phyloP scores from a whole-genome alignment of 1,140 invertebrate species.

The Brachionus sp. region DNA sequence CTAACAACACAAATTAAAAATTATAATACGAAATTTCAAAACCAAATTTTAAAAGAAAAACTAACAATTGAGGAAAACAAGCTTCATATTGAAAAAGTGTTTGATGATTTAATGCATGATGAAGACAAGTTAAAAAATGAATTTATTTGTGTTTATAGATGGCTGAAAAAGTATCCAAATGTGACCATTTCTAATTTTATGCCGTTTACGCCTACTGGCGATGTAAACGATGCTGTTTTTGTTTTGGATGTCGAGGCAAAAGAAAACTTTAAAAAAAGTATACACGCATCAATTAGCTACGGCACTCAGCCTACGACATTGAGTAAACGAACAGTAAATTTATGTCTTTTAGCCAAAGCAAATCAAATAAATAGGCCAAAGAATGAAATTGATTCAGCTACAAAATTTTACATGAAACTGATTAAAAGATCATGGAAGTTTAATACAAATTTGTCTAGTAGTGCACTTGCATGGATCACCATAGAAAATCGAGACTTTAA shows the following conservation, averaged over 20 bases:
- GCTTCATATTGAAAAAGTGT: not conserved
- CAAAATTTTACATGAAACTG: not conserved
- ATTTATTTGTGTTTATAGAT: not conserved
- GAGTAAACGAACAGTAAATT: not conserved
- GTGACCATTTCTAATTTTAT: not conserved
- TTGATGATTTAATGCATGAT: not conserved
- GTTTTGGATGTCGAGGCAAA: not conserved
- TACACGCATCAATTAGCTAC: not conserved
- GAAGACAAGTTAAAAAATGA: not conserved
- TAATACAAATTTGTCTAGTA: not conserved
- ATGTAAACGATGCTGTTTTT: not conserved
- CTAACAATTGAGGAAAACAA: not conserved
- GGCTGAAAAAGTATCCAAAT: not conserved
- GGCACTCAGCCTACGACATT: not conserved
- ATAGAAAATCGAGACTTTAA: slow-evolving; percentile 1
- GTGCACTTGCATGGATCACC: not conserved
- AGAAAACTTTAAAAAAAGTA: not conserved
- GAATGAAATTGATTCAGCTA: not conserved
- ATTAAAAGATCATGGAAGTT: not conserved
- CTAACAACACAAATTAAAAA: not conserved
- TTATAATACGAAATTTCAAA: not conserved
- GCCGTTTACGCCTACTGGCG: not conserved
- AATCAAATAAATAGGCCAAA: not conserved
- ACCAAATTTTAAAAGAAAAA: not conserved
- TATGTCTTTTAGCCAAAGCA: not conserved